Base-by-base conservation (phyloP, 2,113 vertebrate genomes). In the Panthera tigris region DNA sequence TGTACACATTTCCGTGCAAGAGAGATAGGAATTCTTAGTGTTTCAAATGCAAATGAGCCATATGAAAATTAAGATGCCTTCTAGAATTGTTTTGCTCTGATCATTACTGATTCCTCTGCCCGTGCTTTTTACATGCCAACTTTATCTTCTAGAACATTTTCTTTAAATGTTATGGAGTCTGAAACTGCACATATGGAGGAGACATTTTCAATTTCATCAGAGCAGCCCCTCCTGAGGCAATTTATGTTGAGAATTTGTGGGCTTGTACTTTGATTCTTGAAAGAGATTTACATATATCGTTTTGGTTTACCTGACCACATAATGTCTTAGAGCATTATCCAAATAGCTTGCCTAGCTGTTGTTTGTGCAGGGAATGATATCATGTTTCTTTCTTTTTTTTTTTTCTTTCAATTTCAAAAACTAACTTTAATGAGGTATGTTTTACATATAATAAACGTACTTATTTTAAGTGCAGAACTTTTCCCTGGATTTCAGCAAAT, bases 11-110 rank as follows among this genome's bases (percentile, higher is more conserved):
- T 97, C 96, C 95, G 92, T 91, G 94, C 50, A 50, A 84, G 76
- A 55, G 29, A 90, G 90, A 90, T 69, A 95, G 94, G 96, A 93
- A 88, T 95, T 93, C 96, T 95, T 78, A 65, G 94, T 92, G 76
- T 96, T 97, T 92, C 96, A 96, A 81, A 95, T 92, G 97, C 94
- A 98, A 94, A 97, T 90, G 52, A 97, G 86, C 97, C 79, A 85
- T 57, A 87, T 85, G 97, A 96, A 97, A 92, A 95, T 95, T 96
- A 95, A 97, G 95, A 86, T 76, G 69, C 90, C 88, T 94, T 95
- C 97, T 96, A 94, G 94, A 97, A 90, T 68, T 90, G 94, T 89
- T 92, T 91, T 93, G 81, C 81, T 92, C 86, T 88, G 69, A 94
- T 95, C 82, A n/a, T 88, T 95, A 90, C 82, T 33, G 83, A 88